phyloP scores from a whole-genome alignment of 2,888 invertebrate species.

The Parnassius orleans region DNA sequence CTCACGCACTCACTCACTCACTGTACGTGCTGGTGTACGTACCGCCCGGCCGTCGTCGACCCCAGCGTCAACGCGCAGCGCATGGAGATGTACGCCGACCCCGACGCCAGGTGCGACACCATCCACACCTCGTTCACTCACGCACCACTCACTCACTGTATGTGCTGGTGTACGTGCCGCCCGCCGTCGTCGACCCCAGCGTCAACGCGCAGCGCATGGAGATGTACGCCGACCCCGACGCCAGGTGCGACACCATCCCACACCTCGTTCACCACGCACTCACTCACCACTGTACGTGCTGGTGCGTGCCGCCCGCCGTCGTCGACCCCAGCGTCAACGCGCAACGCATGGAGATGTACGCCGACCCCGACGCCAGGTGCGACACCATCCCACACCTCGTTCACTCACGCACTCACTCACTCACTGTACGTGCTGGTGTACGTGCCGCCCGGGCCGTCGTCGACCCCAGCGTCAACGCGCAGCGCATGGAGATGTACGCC shows the following conservation, averaged over 20 bases:
- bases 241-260: conserved; percentile 73
- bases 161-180: conserved; percentile 76
- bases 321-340: conserved; percentile 98
- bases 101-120: conserved; percentile 85
- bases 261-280: too few species aligned
- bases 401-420: too few species aligned
- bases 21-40: too few species aligned
- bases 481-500: conserved; percentile 99
- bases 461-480: conserved; percentile 96
- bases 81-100: conserved; percentile 99
- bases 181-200: conserved; percentile 97
- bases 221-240: conserved; percentile 97
- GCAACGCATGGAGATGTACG: conserved; percentile 98
- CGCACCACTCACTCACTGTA: too few species aligned
- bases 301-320: conserved; percentile 89
- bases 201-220: conserved; percentile 98
- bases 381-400: neutral
- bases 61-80: conserved; percentile 95
- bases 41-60: conserved; percentile 98
- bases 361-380: conserved; percentile 92
- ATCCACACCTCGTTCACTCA: neutral
- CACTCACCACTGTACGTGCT: too few species aligned
- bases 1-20: too few species aligned
- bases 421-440: too few species aligned
- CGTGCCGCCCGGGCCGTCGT: conserved; percentile 96